Percentiles rank a stretch among this genome's conserved stretches.
Conservation (phyloP, 2,113 vertebrate genomes). For the Crotophaga sulcirostris region DNA sequence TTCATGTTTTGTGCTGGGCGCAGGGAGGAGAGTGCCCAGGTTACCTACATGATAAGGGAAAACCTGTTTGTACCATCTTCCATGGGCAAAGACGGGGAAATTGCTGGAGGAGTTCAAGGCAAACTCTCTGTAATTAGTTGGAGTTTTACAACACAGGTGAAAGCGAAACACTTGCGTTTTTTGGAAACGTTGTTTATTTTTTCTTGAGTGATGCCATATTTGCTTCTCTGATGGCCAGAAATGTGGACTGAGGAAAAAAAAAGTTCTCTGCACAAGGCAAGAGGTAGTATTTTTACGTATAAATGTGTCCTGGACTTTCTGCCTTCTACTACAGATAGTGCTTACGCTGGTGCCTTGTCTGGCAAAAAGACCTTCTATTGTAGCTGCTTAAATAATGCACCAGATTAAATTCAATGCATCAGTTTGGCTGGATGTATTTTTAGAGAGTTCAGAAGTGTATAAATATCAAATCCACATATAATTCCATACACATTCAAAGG, state of each 20-base stretch:
- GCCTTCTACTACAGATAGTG: constrained; percentile 43
- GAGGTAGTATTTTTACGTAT: constrained; percentile 63
- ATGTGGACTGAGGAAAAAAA: constrained; percentile 29
- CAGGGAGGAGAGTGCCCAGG: not conserved
- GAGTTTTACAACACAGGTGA: constrained; percentile 58
- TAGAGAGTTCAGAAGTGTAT: constrained; percentile 56
- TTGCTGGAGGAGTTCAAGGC: constrained; percentile 34
- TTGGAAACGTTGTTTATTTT: constrained; percentile 37
- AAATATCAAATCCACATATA: constrained; percentile 60
- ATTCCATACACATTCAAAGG: constrained; percentile 54
- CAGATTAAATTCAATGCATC: constrained; percentile 56
- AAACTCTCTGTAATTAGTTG: constrained; percentile 36
- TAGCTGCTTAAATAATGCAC: constrained; percentile 65
- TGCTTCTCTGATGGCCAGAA: constrained; percentile 61
- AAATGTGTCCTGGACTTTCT: constrained; percentile 42
- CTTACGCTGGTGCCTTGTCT: constrained; percentile 51
- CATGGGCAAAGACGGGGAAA: not conserved
- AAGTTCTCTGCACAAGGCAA: constrained; percentile 30
- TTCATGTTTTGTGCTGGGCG: not conserved
- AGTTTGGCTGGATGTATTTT: constrained; percentile 50
- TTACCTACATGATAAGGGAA: not conserved
- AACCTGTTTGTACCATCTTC: not conserved
- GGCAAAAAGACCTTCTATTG: constrained; percentile 32
- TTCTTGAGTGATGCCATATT: constrained; percentile 29
- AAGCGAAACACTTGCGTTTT: constrained; percentile 38